Evolutionary conservation across 1,140 invertebrate species (phyloP).

Genomic region (Brachionus koreanus): DNA sequence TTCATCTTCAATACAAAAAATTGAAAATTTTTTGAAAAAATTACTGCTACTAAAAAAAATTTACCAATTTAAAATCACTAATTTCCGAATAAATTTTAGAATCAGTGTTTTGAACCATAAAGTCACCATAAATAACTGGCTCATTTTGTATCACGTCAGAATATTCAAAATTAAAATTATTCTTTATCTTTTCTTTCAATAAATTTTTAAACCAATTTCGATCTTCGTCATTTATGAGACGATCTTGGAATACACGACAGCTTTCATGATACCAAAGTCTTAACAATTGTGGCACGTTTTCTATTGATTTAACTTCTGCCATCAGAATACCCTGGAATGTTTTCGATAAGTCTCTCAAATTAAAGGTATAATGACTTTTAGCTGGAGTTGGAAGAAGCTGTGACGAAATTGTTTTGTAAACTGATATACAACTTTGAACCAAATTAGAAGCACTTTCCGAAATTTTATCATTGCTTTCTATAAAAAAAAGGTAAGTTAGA

Average conservation of each 20-base stretch:
- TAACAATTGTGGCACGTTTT: slow-evolving; percentile 57
- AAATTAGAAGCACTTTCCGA: slow-evolving; percentile 58
- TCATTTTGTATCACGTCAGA: slow-evolving; percentile 53
- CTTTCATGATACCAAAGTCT: slow-evolving; percentile 59
- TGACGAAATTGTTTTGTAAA: slow-evolving; percentile 64
- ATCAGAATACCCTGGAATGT: slow-evolving; percentile 61
- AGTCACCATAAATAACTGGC: slow-evolving; percentile 60
- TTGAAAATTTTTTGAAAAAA: neutral
- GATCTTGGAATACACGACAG: slow-evolving; percentile 59
- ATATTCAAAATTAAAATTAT: slow-evolving; percentile 52
- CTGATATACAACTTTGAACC: slow-evolving; percentile 63
- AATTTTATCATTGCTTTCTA: slow-evolving; percentile 47
- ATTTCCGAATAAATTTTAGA: slow-evolving; percentile 55
- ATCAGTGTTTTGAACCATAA: slow-evolving; percentile 51
- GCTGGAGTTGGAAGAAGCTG: slow-evolving; percentile 58
- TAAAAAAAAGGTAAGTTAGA: slow-evolving; percentile 48
- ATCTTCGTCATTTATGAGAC: slow-evolving; percentile 60
- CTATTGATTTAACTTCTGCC: slow-evolving; percentile 64
- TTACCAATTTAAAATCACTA: slow-evolving; percentile 54
- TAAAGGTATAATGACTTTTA: slow-evolving; percentile 60
- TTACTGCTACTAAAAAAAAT: neutral
- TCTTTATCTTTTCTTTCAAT: slow-evolving; percentile 53
- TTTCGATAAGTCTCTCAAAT: slow-evolving; percentile 59
- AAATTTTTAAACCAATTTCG: slow-evolving; percentile 55
- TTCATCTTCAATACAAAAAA: slow-evolving; percentile 50